phyloP scores from a whole-genome alignment of 2,888 invertebrate genomes.

The Mycalesis mineus region DNA sequence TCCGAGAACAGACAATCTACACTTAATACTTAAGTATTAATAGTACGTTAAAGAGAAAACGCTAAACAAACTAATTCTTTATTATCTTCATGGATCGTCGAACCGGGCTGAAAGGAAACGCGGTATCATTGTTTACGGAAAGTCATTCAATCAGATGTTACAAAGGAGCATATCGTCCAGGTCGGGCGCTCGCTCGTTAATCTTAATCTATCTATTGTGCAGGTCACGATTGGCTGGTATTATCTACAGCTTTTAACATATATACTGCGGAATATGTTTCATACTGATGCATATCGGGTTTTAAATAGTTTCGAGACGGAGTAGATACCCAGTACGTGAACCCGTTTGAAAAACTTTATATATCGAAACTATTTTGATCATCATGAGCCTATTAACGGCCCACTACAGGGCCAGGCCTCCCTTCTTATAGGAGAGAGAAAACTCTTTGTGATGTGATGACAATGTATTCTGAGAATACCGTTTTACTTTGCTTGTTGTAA shows the following conservation, averaged over 20 bases:
- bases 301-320: background rate
- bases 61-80: slow-evolving; percentile 36
- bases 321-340: too few relatives aligned
- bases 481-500: too few relatives aligned
- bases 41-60: slow-evolving; percentile 14
- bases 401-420: too few relatives aligned
- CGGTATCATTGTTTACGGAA: slow-evolving; percentile 66
- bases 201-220: slow-evolving; percentile 62
- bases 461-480: too few relatives aligned
- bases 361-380: too few relatives aligned
- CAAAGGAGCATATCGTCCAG: slow-evolving; percentile 62
- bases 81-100: slow-evolving; percentile 43
- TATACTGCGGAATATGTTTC: slow-evolving; percentile 21
- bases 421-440: too few relatives aligned
- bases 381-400: too few relatives aligned
- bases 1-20: too few relatives aligned
- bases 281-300: slow-evolving; percentile 11
- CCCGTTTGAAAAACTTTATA: too few relatives aligned
- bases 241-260: slow-evolving; percentile 29
- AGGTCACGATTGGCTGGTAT: slow-evolving; percentile 49
- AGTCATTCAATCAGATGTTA: slow-evolving; percentile 66
- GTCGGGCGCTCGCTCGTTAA: slow-evolving; percentile 54
- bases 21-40: background rate
- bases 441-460: too few relatives aligned
- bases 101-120: slow-evolving; percentile 45